phyloP scores from a whole-genome alignment of 2,888 invertebrate genomes.

The Lasioglossum marginatum region DNA sequence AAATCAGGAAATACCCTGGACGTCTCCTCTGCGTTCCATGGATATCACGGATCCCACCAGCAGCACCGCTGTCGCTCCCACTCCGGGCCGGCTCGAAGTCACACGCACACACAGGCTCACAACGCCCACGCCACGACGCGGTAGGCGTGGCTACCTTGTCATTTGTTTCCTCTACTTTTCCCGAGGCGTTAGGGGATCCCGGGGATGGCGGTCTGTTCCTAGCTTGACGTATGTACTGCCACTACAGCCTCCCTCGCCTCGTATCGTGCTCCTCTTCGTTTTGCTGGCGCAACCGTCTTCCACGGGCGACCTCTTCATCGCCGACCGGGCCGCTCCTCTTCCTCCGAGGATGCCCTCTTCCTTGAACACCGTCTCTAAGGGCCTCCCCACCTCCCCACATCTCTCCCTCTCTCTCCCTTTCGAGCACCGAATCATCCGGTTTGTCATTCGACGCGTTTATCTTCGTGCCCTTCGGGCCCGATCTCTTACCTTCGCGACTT shows the following conservation, averaged over 20 bases:
- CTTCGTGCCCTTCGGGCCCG: conserved; percentile 19
- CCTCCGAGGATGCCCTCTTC: neutral
- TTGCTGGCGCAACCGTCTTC: conserved; percentile 53
- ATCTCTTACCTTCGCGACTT: conserved; percentile 14
- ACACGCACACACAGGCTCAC: conserved; percentile 69
- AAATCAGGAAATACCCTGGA: conserved; percentile 71
- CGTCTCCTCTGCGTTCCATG: conserved; percentile 34
- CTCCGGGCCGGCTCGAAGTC: conserved; percentile 57
- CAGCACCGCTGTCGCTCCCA: conserved; percentile 48
- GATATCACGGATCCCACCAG: conserved; percentile 60
- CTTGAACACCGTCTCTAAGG: conserved; percentile 1
- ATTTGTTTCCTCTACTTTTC: conserved; percentile 79
- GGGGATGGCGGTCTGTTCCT: conserved; percentile 77
- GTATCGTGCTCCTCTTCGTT: conserved; percentile 65
- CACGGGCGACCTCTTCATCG: conserved; percentile 48
- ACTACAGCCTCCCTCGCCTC: conserved; percentile 65
- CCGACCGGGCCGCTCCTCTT: conserved; percentile 23
- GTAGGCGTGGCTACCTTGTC: conserved; percentile 80
- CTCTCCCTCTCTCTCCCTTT: neutral
- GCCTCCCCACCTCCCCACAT: conserved; percentile 5
- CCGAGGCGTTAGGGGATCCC: conserved; percentile 71
- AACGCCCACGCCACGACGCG: conserved; percentile 77
- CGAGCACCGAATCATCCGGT: conserved; percentile 44
- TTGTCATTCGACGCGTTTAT: conserved; percentile 51
- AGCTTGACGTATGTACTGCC: conserved; percentile 78